phyloP scores from a whole-genome alignment of 2,113 vertebrate genomes.

The Hystrix cristata region DNA sequence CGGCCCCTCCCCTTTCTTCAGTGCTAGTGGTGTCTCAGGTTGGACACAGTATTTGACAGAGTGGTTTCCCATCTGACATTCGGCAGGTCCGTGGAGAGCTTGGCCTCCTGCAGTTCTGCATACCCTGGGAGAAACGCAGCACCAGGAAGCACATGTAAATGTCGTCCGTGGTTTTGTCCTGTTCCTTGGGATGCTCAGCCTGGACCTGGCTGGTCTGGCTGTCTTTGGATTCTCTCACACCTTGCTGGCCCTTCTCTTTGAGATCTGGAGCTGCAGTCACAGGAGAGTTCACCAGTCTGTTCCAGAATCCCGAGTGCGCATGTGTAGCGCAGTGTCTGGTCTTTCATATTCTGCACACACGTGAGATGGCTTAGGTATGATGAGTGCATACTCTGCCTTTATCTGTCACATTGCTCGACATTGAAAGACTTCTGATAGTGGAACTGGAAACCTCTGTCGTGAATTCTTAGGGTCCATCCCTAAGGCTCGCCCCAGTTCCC shows the following conservation, averaged over 20 bases:
- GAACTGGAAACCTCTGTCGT: background rate
- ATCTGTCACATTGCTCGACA: background rate
- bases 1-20: background rate
- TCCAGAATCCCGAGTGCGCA: background rate
- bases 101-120: conserved; percentile 59
- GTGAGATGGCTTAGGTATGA: background rate
- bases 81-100: background rate
- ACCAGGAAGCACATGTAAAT: conserved; percentile 28
- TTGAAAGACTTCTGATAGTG: background rate
- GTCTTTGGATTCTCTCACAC: fast-evolving
- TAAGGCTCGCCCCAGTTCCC: background rate
- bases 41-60: conserved; percentile 5
- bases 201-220: background rate
- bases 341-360: background rate
- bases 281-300: background rate
- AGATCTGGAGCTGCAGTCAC: background rate
- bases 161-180: conserved; percentile 54
- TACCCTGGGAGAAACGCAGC: background rate
- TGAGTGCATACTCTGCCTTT: background rate
- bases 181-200: background rate
- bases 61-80: background rate
- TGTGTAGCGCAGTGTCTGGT: background rate
- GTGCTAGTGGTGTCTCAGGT: background rate
- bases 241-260: background rate
- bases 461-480: background rate